Evolutionary conservation across 64 coral and sea anemone genomes (phyloP).

Genomic region (Montipora foliosa): DNA sequence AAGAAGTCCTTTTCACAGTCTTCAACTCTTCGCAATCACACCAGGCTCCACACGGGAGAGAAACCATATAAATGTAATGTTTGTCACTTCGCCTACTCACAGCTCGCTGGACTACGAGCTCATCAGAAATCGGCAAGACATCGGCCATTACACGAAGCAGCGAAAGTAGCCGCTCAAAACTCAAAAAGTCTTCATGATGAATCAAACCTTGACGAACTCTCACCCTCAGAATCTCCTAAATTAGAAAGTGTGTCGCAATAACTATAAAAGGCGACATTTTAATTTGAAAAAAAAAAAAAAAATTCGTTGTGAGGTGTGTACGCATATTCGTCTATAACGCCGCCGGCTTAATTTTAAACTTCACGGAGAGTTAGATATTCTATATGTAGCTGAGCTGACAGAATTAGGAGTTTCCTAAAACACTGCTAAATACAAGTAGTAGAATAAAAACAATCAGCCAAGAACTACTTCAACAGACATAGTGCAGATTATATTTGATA

Average conservation of each 20-base stretch:
- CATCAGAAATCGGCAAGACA: constrained; percentile 98
- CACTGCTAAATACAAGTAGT: background rate
- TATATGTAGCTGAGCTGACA: background rate
- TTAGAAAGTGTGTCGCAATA: constrained; percentile 19
- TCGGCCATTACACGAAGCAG: constrained; percentile 60
- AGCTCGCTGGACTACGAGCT: constrained; percentile 96
- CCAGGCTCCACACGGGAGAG: constrained; percentile 96
- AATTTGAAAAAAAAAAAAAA: too few species aligned
- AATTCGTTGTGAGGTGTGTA: too few species aligned
- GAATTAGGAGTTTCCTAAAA: background rate
- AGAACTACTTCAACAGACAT: background rate
- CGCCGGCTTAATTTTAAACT: background rate
- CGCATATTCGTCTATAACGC: too few species aligned
- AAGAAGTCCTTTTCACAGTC: constrained; percentile 99
- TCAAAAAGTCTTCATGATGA: constrained; percentile 30
- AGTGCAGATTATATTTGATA: constrained; percentile 47
- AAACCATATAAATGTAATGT: constrained; percentile 98
- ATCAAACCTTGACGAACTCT: constrained; percentile 7
- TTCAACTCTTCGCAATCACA: constrained; percentile 96
- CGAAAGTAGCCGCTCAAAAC: constrained; percentile 4
- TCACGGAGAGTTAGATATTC: background rate
- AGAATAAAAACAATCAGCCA: background rate
- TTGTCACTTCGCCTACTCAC: constrained; percentile 99
- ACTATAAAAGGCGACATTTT: background rate
- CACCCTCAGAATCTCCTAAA: constrained; percentile 10